Evolutionary conservation across 1,140 invertebrate species (phyloP).

Genomic region (Phymastichus coffea): DNA sequence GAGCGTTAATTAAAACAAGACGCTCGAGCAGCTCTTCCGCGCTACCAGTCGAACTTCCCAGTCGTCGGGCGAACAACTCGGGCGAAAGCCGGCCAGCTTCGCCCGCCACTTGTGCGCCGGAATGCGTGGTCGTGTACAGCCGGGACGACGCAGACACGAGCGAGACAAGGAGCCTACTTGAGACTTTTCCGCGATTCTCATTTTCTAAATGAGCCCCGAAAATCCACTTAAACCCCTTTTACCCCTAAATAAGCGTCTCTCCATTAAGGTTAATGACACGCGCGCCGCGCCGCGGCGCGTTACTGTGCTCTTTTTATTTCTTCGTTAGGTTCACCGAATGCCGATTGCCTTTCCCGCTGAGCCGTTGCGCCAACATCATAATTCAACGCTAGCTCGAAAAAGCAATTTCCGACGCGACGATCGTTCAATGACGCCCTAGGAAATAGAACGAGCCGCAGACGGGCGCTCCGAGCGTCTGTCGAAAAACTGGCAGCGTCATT

Average conservation of each 20-base stretch:
- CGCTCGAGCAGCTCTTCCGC: background rate
- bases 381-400: too few relatives aligned
- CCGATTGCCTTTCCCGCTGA: too few relatives aligned
- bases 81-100: too few relatives aligned
- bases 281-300: too few relatives aligned
- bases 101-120: background rate
- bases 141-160: background rate
- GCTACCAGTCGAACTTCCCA: conserved; percentile 12
- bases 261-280: conserved; percentile 9
- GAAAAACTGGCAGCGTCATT: too few relatives aligned
- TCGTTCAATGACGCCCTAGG: too few relatives aligned
- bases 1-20: conserved; percentile 49
- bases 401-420: too few relatives aligned
- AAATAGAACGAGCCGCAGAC: too few relatives aligned
- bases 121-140: background rate
- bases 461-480: too few relatives aligned
- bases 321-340: too few relatives aligned
- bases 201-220: conserved; percentile 10
- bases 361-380: too few relatives aligned
- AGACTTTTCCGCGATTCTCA: conserved; percentile 16
- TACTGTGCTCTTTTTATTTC: too few relatives aligned
- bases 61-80: background rate
- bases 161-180: background rate
- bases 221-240: conserved; percentile 15
- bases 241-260: conserved; percentile 6